These are phyloP conservation scores for Papilio demoleus DNA, from an alignment of 2,888 invertebrate genomes.

Conservation along the genomic window DNA sequence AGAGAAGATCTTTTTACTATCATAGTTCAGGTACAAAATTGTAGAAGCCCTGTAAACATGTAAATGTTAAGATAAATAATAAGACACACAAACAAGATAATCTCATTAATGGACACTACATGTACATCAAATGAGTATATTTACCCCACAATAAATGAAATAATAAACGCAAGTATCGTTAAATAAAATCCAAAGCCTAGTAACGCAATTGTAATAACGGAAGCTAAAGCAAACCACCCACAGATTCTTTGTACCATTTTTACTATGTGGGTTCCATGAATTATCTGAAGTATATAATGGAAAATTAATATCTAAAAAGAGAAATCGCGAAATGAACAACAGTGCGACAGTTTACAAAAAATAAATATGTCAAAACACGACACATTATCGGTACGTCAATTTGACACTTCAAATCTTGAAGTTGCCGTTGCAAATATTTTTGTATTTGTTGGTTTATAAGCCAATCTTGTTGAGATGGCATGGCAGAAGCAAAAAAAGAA, in stretches of 20 bases:
- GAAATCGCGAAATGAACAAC: conserved; percentile 37
- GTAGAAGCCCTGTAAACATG: conserved; percentile 64
- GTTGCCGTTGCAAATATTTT: background rate
- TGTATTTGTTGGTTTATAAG: no score
- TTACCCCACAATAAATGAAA: conserved; percentile 76
- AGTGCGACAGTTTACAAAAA: conserved; percentile 35
- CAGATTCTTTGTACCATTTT: conserved; percentile 63
- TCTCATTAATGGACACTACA: conserved; percentile 27
- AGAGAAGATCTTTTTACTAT: conserved; percentile 69
- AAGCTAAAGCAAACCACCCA: conserved; percentile 73
- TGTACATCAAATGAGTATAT: conserved; percentile 47
- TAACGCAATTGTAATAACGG: conserved; percentile 70
- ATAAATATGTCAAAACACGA: conserved; percentile 40
- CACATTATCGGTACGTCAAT: conserved; percentile 21
- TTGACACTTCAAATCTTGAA: background rate
- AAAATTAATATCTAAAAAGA: conserved; percentile 32
- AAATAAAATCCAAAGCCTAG: conserved; percentile 73
- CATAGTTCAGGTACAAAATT: conserved; percentile 71
- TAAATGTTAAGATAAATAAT: conserved; percentile 1
- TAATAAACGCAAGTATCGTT: conserved; percentile 66
- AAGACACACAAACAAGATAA: conserved; percentile 31
- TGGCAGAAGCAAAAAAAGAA: no score
- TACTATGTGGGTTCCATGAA: conserved; percentile 29
- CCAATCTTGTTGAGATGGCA: no score
- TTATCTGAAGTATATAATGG: conserved; percentile 4